A percentile compares a stretch with the other conserved stretches of the same genome.
These are phyloP conservation scores for Indicator indicator DNA, from an alignment of 2,113 vertebrate species.

Conservation along the genomic window DNA sequence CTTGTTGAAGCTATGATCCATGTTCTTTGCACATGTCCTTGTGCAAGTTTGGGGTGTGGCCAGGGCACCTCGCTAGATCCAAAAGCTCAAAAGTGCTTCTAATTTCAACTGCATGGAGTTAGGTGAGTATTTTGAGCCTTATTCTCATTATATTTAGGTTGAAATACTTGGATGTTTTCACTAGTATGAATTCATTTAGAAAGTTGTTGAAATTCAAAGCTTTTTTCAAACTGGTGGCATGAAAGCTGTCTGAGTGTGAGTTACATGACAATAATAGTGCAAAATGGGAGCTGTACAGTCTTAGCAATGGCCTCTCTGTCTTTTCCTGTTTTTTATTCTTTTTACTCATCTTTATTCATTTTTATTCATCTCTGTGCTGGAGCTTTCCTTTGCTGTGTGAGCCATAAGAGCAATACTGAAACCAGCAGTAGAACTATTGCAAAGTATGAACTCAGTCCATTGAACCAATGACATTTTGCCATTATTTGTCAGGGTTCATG, in stretches of 20 bases:
- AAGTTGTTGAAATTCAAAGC: not conserved
- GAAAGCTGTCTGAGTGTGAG: not conserved
- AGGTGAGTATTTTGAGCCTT: not conserved
- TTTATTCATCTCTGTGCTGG: not conserved
- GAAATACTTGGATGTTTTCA: not conserved
- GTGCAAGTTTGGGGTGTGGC: not conserved
- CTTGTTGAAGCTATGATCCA: not conserved
- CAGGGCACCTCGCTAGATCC: not conserved
- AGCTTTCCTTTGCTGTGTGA: not conserved
- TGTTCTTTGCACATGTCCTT: not conserved
- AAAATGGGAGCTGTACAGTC: not conserved
- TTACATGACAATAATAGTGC: not conserved
- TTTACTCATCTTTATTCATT: not conserved
- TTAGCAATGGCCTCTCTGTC: not conserved
- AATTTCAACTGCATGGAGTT: not conserved
- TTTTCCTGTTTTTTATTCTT: not conserved
- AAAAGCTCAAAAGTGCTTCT: not conserved
- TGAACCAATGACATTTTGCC: not conserved
- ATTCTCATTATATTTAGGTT: not conserved
- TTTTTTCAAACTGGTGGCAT: not conserved
- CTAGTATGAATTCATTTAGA: not conserved
- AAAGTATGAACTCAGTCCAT: not conserved
- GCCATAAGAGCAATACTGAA: not conserved
- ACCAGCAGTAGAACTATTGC: not conserved
- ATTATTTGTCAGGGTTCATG: not conserved